Evolutionary conservation across 30 jellyfish, hydroid and myxozoan genomes (phyloP), one percentile per base, ranked within the genome.

Genomic region (Hydractinia symbiolongicarpus): DNA sequence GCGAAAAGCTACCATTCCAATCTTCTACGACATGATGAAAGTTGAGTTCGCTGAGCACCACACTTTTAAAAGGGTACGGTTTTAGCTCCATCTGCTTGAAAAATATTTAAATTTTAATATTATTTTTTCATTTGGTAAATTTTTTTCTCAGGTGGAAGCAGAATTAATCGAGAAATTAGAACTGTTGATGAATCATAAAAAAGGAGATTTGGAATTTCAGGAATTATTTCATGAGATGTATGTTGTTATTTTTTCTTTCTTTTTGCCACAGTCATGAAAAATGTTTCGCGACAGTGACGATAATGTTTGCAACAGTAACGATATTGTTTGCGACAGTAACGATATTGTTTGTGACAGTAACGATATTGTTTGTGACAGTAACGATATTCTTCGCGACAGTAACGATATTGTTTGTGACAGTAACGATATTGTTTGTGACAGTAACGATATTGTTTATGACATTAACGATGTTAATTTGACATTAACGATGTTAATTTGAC

Each of bases 21-120:
- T 92, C 9, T 92, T 92, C 55, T 87, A 67, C 73, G 98, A 92
- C 86, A 92, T 92, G 98, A 92, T 92, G 98, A 86, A 73, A 61
- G 98, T 83, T 4, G 98, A 92, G 72, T 87, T 66, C 77, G 95
- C 87, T 7, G 86, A 77, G 40, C 78, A 62, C 30, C 73, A 70
- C 53, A 62, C 71, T 44, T 92, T 92, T 76, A 83, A 79, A 60
- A 78, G 84, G 96, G 98, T 92, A 60, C 73, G 54, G 50, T 8
- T 55, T 50, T 51, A 64, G 19, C 19, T 16, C 19, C 69, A 11
- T 3, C 15, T 3, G 69, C 15, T 11, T 11, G 17, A 16, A 58
- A 11, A 58, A 58, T 58, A 58, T 58, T 30, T 2, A 13, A 58
- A 0, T 13, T 58, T 13, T 58, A n/a, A n/a, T n/a, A 0, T 11